Evolutionary conservation across 2,888 invertebrate genomes (phyloP), one percentile per base, ranked within the genome.

Genomic region (Xanthostigma xanthostigma): DNA sequence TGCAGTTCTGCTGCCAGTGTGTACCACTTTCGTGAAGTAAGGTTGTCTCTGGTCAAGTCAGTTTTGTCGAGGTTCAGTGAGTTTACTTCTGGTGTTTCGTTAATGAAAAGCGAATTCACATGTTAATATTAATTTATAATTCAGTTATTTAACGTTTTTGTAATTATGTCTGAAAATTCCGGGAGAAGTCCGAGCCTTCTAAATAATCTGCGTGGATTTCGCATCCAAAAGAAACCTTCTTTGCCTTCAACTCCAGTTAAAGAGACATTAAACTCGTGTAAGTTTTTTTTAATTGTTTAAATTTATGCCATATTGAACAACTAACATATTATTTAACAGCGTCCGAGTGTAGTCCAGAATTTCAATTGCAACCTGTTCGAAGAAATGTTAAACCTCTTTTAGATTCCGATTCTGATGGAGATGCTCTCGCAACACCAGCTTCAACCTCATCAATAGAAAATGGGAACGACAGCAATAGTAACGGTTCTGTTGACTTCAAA

Each of bases 121-220:
- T 27, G 27, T 27, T 27, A 27, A 6, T 27, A 27, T 27, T 27
- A 27, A 27, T 27, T 27, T 27, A 27, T 27, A 27, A 6, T 27
- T 27, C 27, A 27, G 27, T 27, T 27, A 3, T 27, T 27, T 27
- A 27, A 27, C 27, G 27, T 27, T 27, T 27, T 27, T 27, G 27
- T 27, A 27, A 27, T 27, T 27, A 66, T 64, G 64, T 62, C 63
- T 50, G 57, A 60, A 52, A 67, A 66, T 63, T 59, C 65, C 50
- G 66, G 68, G 50, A 64, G 66, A 51, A 76, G 74, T 59, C 75
- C 76, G 45, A 76, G 72, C 62, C 68, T 76, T 57, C 66, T 79
- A 60, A 77, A 74, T 64, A 74, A 78, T 65, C 69, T 83, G 56
- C 72, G 81, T 58, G 79, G 76, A 62, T 83, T 81, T 62, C 74